A percentile compares a stretch with the other conserved stretches of the same genome.
Conservation (phyloP, 2,888 invertebrate species). For the Agriopis leucophaearia region DNA sequence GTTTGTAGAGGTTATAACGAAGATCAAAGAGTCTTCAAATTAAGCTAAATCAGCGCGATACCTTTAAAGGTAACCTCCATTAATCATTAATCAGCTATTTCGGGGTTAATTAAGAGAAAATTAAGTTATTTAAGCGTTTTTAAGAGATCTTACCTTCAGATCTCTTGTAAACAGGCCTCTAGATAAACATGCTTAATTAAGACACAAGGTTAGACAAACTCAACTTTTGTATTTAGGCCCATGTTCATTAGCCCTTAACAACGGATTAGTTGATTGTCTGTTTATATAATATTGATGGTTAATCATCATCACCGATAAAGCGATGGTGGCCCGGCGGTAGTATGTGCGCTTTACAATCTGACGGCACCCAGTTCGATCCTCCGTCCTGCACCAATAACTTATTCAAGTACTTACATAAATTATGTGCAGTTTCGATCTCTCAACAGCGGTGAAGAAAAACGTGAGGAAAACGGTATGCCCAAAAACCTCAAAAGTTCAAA, state of each 20-base stretch:
- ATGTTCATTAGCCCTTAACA: not conserved
- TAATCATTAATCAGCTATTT: constrained; percentile 24
- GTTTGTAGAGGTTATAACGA: constrained; percentile 19
- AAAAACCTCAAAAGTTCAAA: too few species aligned
- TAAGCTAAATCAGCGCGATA: constrained; percentile 32
- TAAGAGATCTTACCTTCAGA: constrained; percentile 9
- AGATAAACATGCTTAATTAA: not conserved
- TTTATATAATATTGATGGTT: not conserved
- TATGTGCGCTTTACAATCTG: too few species aligned
- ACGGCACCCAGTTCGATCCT: too few species aligned
- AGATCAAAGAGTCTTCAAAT: constrained; percentile 33
- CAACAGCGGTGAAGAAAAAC: too few species aligned
- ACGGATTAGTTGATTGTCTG: not conserved
- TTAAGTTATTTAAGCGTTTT: constrained; percentile 24
- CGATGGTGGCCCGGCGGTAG: too few species aligned
- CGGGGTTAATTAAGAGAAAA: constrained; percentile 10
- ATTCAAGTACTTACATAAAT: too few species aligned
- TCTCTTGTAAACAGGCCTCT: not conserved
- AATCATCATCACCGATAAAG: too few species aligned
- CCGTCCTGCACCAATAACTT: too few species aligned
- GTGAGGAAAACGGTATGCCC: too few species aligned
- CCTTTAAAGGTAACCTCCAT: constrained; percentile 20
- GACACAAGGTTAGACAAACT: not conserved
- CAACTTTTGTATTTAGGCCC: not conserved
- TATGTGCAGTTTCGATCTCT: too few species aligned